Evolutionary conservation across 2,888 invertebrate species (phyloP), one percentile per base, ranked within the genome.

Genomic region (Drosophila quinaria): DNA sequence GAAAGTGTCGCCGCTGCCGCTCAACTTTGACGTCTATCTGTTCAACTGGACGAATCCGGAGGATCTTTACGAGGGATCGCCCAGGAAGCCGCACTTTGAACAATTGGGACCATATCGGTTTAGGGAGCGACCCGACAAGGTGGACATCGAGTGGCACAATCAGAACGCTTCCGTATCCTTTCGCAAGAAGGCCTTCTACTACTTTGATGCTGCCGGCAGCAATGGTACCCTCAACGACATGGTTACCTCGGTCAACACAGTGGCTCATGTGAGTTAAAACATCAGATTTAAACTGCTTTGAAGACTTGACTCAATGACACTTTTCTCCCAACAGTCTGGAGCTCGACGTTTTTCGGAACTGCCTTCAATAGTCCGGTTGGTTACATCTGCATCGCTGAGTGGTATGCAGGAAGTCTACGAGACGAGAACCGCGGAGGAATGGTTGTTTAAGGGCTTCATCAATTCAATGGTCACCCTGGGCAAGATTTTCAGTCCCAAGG

Each of bases 41-140:
- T 96, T 95, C 91, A 96, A 97, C 92, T 96, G 96, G 96, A 96
- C 96, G 3, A 97, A 97, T 92, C 94, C 96, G 0, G 93, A 95
- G 19, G 94, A 95, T 59, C 94, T 95, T 39, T 94, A 94, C 4
- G 93, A 94, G 13, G 94, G 93, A 54, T 93, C 93, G 1, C 82
- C 87, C 1, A 94, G 94, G 69, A 95, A 95, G 78, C 95, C 95
- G 0, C 93, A 90, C 44, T 93, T 95, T 50, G 90, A 92, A 50
- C 91, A 94, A 86, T 75, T 94, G 25, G 96, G 96, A 15, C 96
- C 96, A 0, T 95, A 95, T 90, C 93, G 94, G 1, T 96, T 94
- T 91, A 94, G 94, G 0, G 96, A 97, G 91, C 92, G 93, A 4
- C 94, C 95, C 22, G 94, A 95, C 63, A 97, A 96, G 90, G 95